Evolutionary conservation across 2,888 invertebrate species (phyloP).

Genomic region (Caenorhabditis auriculariae): DNA sequence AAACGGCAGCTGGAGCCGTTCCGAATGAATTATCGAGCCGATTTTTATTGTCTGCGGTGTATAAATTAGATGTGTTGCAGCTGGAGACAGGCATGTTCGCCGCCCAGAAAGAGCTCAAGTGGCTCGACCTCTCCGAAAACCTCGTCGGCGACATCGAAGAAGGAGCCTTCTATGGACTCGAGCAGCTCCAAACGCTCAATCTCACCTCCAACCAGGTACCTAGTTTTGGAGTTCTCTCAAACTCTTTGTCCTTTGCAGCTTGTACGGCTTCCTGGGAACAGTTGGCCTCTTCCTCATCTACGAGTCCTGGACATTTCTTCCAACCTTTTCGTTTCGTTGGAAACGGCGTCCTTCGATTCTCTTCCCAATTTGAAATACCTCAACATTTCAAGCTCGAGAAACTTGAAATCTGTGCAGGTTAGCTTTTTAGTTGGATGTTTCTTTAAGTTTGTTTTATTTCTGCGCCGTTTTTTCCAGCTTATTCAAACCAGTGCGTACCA

Average conservation of each 20-base stretch:
- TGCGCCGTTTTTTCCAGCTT: too few relatives aligned
- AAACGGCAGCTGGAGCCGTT: background rate
- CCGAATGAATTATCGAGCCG: background rate
- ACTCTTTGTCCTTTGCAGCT: slow-evolving; percentile 9
- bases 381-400: slow-evolving; percentile 34
- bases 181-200: slow-evolving; percentile 27
- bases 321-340: slow-evolving; percentile 38
- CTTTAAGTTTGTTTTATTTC: too few relatives aligned
- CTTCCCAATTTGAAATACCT: slow-evolving; percentile 30
- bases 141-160: slow-evolving; percentile 42
- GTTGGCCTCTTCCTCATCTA: slow-evolving; percentile 35
- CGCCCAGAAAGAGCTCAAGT: slow-evolving; percentile 25
- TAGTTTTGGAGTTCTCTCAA: too few relatives aligned
- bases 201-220: slow-evolving; percentile 30
- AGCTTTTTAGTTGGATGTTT: background rate
- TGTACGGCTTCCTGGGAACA: slow-evolving; percentile 35
- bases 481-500: too few relatives aligned
- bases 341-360: slow-evolving; percentile 43
- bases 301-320: slow-evolving; percentile 28
- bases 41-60: background rate
- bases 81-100: slow-evolving; percentile 44
- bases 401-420: slow-evolving; percentile 36
- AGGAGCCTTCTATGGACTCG: slow-evolving; percentile 33
- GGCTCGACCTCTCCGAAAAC: slow-evolving; percentile 34
- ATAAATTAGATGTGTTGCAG: slow-evolving; percentile 21